Conservation (phyloP, 2,888 invertebrate genomes). For the Coelopa pilipes region DNA sequence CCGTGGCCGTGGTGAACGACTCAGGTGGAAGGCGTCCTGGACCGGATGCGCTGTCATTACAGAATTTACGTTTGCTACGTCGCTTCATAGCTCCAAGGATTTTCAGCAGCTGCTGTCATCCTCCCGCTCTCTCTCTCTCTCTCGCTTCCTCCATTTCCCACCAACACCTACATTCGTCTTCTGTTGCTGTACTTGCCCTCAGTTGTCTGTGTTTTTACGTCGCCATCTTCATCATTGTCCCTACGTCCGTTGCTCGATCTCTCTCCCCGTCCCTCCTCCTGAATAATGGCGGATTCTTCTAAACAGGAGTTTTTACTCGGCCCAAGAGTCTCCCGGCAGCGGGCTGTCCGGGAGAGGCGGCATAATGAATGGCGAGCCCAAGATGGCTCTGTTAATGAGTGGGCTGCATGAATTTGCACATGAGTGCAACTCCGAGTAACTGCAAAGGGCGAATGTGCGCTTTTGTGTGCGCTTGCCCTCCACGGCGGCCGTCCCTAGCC, state of each 20-base stretch:
- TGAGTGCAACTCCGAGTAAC: conserved; percentile 26
- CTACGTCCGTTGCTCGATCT: background rate
- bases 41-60: conserved; percentile 4
- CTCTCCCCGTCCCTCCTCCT: background rate
- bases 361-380: no score
- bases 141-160: no score
- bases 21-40: no score
- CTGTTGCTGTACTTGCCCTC: conserved; percentile 1
- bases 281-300: conserved; percentile 23
- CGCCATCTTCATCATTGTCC: background rate
- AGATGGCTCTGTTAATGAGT: conserved; percentile 4
- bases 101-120: background rate
- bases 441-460: conserved; percentile 15
- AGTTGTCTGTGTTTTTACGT: background rate
- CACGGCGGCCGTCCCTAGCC: no score
- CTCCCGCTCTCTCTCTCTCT: no score
- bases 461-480: conserved; percentile 3
- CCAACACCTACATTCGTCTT: background rate
- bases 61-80: conserved; percentile 24
- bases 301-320: conserved; percentile 21
- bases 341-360: background rate
- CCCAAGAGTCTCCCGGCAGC: background rate
- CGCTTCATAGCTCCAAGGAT: conserved; percentile 15
- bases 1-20: background rate
- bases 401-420: conserved; percentile 13